A percentile compares a stretch with the other conserved stretches of the same genome.
phyloP scores from a whole-genome alignment of 2,797 vertebrate genomes.

The Leptoclinus maculatus region DNA sequence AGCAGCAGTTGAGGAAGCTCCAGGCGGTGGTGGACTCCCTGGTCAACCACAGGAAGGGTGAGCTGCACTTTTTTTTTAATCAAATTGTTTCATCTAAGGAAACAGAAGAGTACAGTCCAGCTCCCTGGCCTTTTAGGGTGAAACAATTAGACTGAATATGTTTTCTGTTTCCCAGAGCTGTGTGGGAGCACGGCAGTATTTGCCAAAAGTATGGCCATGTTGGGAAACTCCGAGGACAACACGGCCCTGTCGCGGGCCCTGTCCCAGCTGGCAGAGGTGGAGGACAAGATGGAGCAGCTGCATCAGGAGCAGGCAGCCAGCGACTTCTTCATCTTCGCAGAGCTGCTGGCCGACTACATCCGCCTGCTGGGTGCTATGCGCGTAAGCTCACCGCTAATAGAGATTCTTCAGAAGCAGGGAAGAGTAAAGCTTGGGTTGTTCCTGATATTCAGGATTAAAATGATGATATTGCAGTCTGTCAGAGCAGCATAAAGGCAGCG shows the following conservation, averaged over 20 bases:
- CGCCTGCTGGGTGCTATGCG: conserved; percentile 92
- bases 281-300: conserved; percentile 98
- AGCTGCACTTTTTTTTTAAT: conserved; percentile 37
- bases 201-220: conserved; percentile 97
- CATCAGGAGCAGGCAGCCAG: conserved; percentile 94
- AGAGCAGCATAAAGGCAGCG: neutral
- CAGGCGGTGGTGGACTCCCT: conserved; percentile 91
- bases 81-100: neutral
- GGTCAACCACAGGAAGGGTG: conserved; percentile 96
- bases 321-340: conserved; percentile 95
- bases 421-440: neutral
- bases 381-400: conserved; percentile 74
- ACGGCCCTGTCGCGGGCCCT: conserved; percentile 93
- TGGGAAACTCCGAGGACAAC: conserved; percentile 97
- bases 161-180: conserved; percentile 80
- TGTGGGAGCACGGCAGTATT: conserved; percentile 93
- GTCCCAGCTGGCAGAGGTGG: conserved; percentile 96
- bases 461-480: neutral
- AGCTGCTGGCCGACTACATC: conserved; percentile 94
- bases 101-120: neutral
- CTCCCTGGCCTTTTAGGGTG: conserved; percentile 1
- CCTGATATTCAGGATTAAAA: neutral
- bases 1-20: conserved; percentile 94
- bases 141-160: conserved; percentile 17
- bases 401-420: neutral